Percentiles rank a stretch among this genome's conserved stretches.
Evolutionary conservation across 53 echinoderm and acorn worm species (phyloP).

Genomic region (Echinometra lucunter): DNA sequence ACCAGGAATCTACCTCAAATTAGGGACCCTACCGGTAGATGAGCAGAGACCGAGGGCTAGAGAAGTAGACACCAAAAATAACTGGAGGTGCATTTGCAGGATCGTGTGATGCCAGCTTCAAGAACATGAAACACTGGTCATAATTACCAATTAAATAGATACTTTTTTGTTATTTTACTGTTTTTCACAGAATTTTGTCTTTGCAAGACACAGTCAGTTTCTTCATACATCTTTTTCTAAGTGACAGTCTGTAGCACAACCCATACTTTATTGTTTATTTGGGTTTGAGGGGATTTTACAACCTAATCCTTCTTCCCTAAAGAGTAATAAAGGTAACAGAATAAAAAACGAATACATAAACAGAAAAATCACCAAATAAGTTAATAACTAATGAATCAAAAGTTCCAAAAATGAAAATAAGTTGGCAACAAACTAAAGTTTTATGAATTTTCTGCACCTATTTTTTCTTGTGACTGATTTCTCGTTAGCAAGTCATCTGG

Average conservation of each 20-base stretch:
- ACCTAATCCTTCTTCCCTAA: no score
- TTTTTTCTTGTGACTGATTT: no score
- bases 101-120: neutral
- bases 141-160: neutral
- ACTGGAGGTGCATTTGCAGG: neutral
- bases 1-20: slow-evolving; percentile 13
- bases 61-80: neutral
- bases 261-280: no score
- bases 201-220: neutral
- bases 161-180: neutral
- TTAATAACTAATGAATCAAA: no score
- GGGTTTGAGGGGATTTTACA: no score
- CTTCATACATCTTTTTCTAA: neutral
- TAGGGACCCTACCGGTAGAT: neutral
- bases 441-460: no score
- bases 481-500: slow-evolving; percentile 43
- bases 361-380: no score
- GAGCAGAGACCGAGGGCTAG: neutral
- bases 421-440: no score
- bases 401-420: no score
- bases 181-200: neutral
- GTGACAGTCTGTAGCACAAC: neutral
- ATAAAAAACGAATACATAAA: no score
- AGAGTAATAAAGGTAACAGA: no score
- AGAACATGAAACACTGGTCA: neutral